These are phyloP conservation scores for Galaxias olidus DNA, from an alignment of 2,797 vertebrate species.

Conservation along the genomic window DNA sequence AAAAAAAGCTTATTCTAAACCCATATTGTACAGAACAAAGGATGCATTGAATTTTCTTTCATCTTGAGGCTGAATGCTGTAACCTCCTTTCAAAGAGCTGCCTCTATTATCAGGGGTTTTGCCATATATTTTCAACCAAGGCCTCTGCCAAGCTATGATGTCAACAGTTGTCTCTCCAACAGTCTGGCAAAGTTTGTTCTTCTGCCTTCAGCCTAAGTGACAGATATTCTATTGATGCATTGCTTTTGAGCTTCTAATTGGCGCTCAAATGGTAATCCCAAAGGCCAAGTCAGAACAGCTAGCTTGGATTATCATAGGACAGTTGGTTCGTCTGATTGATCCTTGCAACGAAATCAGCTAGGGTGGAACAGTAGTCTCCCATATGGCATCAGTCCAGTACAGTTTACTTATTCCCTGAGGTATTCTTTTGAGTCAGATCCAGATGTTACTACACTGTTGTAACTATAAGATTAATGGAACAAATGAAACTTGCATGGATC, in stretches of 20 bases:
- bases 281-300: constrained; percentile 17
- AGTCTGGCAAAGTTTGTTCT: not conserved
- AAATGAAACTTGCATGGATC: constrained; percentile 21
- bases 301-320: constrained; percentile 23
- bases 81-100: no score
- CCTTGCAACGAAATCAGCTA: constrained; percentile 43
- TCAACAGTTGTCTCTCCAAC: not conserved
- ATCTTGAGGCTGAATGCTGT: no score
- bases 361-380: constrained; percentile 33
- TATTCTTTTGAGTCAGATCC: constrained; percentile 24
- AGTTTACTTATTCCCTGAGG: constrained; percentile 40
- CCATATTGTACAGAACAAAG: no score
- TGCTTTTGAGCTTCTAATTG: constrained; percentile 30
- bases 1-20: no score
- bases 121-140: no score
- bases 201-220: not conserved
- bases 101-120: no score
- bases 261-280: constrained; percentile 23
- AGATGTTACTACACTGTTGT: constrained; percentile 25
- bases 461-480: constrained; percentile 10
- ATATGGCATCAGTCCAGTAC: constrained; percentile 39
- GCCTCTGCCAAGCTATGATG: no score
- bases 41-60: no score
- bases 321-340: constrained; percentile 41
- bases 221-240: constrained; percentile 1